phyloP scores from a whole-genome alignment of 2,113 vertebrate species.

The Sturnus vulgaris region DNA sequence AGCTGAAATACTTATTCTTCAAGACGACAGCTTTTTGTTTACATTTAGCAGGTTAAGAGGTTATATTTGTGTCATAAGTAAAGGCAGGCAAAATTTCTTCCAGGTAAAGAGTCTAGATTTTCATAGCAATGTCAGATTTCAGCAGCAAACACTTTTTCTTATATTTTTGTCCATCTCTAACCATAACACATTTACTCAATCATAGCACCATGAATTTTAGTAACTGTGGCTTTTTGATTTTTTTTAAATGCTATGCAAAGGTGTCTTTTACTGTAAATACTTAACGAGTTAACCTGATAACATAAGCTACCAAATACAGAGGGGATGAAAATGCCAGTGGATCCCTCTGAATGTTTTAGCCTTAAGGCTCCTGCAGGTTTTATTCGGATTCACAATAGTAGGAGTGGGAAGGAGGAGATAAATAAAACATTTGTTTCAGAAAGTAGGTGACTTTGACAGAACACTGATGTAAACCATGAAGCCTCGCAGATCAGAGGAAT shows the following conservation, averaged over 20 bases:
- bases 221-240: background rate
- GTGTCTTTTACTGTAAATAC: background rate
- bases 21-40: background rate
- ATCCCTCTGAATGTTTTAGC: constrained; percentile 17
- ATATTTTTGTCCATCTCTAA: background rate
- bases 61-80: background rate
- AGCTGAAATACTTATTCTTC: background rate
- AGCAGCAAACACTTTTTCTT: background rate
- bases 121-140: background rate
- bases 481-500: background rate
- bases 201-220: background rate
- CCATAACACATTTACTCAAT: background rate
- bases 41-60: background rate
- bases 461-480: constrained; percentile 20
- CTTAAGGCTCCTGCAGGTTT: constrained; percentile 47
- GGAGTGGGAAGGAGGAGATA: constrained; percentile 36
- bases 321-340: background rate
- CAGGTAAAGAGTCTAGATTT: background rate
- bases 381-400: constrained; percentile 6
- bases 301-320: background rate
- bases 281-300: background rate
- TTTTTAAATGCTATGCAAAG: background rate
- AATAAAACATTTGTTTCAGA: constrained; percentile 49
- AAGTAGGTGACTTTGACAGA: constrained; percentile 45
- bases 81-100: background rate